Evolutionary conservation across 2,113 vertebrate genomes (phyloP).

Genomic region (Bos javanicus): DNA sequence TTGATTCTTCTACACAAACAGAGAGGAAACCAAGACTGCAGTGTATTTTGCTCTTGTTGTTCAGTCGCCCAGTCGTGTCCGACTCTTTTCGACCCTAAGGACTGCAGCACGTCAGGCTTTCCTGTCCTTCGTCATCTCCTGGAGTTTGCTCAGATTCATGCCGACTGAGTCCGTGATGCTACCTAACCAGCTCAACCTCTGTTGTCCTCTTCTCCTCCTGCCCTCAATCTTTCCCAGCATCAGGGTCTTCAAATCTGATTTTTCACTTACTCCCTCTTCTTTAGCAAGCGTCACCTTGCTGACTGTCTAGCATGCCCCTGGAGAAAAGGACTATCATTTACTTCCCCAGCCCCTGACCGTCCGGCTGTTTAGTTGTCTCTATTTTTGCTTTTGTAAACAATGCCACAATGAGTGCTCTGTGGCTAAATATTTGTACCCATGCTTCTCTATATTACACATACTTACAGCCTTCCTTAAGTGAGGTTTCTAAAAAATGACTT

Average conservation of each 20-base stretch:
- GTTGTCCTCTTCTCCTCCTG: neutral
- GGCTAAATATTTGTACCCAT: neutral
- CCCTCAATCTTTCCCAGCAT: neutral
- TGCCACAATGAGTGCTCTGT: neutral
- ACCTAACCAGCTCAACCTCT: neutral
- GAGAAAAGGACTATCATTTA: neutral
- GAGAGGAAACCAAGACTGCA: rapidly evolving
- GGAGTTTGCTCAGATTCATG: neutral
- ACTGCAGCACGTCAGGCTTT: neutral
- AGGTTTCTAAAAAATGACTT: neutral
- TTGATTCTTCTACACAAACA: rapidly evolving
- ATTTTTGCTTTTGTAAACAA: slow-evolving; percentile 24
- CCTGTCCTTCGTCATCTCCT: neutral
- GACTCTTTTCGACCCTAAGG: neutral
- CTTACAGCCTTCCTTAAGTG: neutral
- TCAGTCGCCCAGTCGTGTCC: neutral
- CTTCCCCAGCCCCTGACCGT: neutral
- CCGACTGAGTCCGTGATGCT: neutral
- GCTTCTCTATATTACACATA: rapidly evolving
- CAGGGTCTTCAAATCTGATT: neutral
- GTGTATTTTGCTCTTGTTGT: neutral
- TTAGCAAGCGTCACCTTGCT: neutral
- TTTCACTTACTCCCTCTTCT: neutral
- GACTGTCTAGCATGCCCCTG: neutral
- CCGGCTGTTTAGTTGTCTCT: neutral